Conservation (phyloP, 2,797 vertebrate genomes). For the Phyllotis vaccarum region DNA sequence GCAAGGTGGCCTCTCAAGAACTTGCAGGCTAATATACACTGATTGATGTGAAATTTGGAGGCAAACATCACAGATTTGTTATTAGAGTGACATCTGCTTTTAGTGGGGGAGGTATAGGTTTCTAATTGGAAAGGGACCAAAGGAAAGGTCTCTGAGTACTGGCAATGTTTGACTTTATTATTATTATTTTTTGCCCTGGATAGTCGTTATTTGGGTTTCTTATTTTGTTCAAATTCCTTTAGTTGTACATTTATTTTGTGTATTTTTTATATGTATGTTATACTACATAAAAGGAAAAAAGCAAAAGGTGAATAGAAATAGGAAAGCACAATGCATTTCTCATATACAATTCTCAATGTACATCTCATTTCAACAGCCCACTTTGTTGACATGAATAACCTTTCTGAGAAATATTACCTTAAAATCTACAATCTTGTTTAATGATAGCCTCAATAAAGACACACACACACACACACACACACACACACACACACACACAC, state of each 20-base stretch:
- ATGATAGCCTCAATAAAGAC: background rate
- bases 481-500: background rate
- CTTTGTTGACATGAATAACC: background rate
- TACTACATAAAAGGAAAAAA: background rate
- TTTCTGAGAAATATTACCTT: background rate
- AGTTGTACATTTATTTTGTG: background rate
- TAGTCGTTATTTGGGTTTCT: background rate
- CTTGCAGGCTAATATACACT: background rate
- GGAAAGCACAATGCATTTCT: background rate
- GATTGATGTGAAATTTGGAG: background rate
- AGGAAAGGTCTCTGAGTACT: background rate
- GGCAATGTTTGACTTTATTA: background rate
- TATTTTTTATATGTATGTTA: background rate
- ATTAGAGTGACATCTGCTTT: background rate
- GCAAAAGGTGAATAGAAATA: background rate
- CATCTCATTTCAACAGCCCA: background rate
- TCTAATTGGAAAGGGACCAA: background rate
- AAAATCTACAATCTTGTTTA: conserved; percentile 26
- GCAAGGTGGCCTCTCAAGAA: background rate
- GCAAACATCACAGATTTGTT: background rate
- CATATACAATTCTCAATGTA: background rate
- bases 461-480: background rate
- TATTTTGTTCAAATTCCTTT: conserved; percentile 31
- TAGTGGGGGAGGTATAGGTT: background rate
- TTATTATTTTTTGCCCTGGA: background rate